Conservation (phyloP, 2,113 vertebrate genomes). For the Lepidothrix coronata region DNA sequence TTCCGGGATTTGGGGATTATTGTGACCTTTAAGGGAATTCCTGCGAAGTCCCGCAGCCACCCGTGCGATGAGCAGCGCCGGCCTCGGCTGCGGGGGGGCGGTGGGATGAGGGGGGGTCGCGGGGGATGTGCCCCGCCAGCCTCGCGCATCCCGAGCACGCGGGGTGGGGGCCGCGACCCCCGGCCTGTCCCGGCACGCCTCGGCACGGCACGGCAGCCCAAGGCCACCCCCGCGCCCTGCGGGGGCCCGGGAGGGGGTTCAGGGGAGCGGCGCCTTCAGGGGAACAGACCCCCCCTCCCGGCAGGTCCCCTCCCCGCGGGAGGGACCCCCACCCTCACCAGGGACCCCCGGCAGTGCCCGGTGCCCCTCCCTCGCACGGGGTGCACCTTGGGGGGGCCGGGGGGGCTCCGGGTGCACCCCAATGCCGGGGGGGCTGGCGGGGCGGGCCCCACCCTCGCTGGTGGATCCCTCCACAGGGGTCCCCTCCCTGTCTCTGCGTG, state of each 20-base stretch:
- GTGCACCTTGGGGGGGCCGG: fast-evolving
- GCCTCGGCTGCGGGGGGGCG: fast-evolving
- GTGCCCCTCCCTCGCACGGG: fast-evolving
- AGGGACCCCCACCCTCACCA: fast-evolving
- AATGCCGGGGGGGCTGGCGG: fast-evolving
- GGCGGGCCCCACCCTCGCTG: no score
- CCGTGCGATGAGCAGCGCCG: neutral
- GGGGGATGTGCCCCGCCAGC: neutral
- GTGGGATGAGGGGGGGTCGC: fast-evolving
- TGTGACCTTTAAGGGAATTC: neutral
- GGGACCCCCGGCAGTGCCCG: neutral
- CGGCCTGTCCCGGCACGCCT: neutral
- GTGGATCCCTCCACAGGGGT: no score
- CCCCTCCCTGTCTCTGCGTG: neutral
- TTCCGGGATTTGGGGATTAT: neutral
- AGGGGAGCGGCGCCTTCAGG: neutral
- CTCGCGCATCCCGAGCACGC: neutral
- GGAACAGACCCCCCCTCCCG: no score
- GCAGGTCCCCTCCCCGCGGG: neutral
- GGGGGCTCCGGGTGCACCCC: neutral
- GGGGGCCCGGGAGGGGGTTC: neutral
- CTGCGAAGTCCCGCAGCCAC: neutral
- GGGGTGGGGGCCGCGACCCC: neutral
- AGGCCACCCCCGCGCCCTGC: neutral
- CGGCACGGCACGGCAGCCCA: neutral